Evolutionary conservation across 1,140 invertebrate genomes (phyloP), one percentile per base, ranked within the genome.

Genomic region (Bombus superbus): DNA sequence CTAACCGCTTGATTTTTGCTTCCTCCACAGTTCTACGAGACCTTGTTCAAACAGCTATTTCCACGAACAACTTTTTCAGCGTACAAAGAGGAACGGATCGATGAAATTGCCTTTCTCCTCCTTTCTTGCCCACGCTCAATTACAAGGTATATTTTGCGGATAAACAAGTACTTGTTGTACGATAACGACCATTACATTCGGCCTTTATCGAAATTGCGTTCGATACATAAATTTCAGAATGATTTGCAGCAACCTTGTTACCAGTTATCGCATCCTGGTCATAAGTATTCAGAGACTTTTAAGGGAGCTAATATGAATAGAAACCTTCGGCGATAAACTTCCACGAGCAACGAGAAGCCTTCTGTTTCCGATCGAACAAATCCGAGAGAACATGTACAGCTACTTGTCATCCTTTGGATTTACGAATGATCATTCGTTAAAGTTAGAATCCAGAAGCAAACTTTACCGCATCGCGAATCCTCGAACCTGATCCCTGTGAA

Each of bases 1-100:
- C 66, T 77, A 68, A 85, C 86, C 75, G 74, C 78, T 79, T 62
- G 38, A 59, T 69, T 83, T 88, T 81, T 74, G 40, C 86, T 91
- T 35, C 18, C 22, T 13, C 22, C 10, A 15, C 35, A 53, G 47
- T 53, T 53, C 47, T 53, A 28, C 53, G 35, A 32, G 32, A 76
- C 32, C 32, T 40, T 11, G 74, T 59, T 40, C 35, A 38, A 59
- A 76, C 74, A 25, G 35, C 53, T 53, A 40, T 59, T 76, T 73
- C 28, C 11, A 22, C 35, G 1, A 28, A 28, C 25, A 40, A 35
- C 10, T 53, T n/a, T 40, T 18, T 22, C 73, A 22, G 10, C 1
- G 28, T n/a, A 25, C 69, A 25, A 40, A 40, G 38, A 42, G 59
- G 1, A 62, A 62, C 10, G 64, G 4, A 35, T 35, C 64, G 64